phyloP scores from a whole-genome alignment of 2,113 vertebrate genomes.

The Spilogale gracilis region DNA sequence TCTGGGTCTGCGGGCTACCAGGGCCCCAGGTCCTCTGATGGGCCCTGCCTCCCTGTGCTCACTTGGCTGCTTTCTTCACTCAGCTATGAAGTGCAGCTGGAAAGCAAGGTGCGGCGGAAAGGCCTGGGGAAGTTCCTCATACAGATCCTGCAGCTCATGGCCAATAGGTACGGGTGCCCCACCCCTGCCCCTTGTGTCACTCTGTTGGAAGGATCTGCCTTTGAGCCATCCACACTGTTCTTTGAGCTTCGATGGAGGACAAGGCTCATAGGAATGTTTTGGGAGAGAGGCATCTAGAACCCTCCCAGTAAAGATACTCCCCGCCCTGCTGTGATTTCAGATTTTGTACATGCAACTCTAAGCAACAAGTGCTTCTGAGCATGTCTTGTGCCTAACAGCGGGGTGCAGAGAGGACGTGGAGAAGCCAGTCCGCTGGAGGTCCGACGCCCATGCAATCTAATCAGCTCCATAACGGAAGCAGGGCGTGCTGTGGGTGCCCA shows the following conservation, averaged over 20 bases:
- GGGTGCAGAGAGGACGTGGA: background rate
- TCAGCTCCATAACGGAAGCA: too few relatives aligned
- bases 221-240: fast-evolving
- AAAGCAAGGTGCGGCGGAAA: conserved; percentile 93
- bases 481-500: background rate
- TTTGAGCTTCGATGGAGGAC: background rate
- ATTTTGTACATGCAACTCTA: background rate
- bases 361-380: background rate
- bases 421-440: background rate
- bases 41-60: background rate
- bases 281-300: background rate
- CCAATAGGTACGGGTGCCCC: conserved; percentile 91
- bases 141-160: conserved; percentile 96
- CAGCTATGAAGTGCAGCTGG: conserved; percentile 97
- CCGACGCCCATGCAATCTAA: fast-evolving
- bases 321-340: background rate
- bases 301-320: background rate
- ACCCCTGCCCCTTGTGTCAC: fast-evolving
- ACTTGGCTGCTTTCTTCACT: background rate
- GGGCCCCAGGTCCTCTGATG: background rate
- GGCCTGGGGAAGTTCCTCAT: conserved; percentile 97
- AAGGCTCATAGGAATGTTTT: background rate
- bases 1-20: background rate
- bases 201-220: background rate
- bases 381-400: background rate